These are phyloP conservation scores for Xestia sexstrigata DNA, from an alignment of 2,888 invertebrate genomes.

Conservation along the genomic window DNA sequence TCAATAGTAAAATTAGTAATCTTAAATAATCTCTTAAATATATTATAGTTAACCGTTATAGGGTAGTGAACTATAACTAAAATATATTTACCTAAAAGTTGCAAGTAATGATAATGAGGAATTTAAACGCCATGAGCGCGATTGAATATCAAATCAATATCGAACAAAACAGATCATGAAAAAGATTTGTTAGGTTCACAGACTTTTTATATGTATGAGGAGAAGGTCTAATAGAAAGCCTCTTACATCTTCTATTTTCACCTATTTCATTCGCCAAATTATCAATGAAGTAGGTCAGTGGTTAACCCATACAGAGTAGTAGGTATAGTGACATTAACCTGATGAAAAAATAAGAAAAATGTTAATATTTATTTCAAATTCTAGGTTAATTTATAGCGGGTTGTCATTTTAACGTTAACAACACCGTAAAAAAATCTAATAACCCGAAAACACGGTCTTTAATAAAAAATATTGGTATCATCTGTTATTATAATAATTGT, in stretches of 20 bases:
- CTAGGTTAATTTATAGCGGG: neutral
- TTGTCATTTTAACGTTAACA: slow-evolving; percentile 18
- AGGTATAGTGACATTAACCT: neutral
- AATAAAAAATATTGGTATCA: slow-evolving; percentile 24
- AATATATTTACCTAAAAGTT: no score
- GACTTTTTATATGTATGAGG: no score
- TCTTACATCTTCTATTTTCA: no score
- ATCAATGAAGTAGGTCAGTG: slow-evolving; percentile 6
- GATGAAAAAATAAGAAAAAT: neutral
- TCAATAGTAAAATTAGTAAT: no score
- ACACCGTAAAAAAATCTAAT: slow-evolving; percentile 16
- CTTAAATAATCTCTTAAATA: no score
- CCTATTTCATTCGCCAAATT: neutral
- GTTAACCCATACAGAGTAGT: neutral
- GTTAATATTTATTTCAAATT: slow-evolving; percentile 17
- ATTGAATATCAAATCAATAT: neutral
- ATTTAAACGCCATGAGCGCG: no score
- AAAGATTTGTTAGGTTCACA: neutral
- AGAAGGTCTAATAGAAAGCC: neutral
- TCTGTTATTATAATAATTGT: slow-evolving; percentile 19
- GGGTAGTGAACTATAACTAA: no score
- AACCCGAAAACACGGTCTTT: slow-evolving; percentile 21
- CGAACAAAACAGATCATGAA: neutral
- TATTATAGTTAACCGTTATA: no score
- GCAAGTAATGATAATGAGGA: no score